Percentiles rank a stretch among this genome's conserved stretches.
These are phyloP conservation scores for Diaphora mendica DNA, from an alignment of 2,888 invertebrate species.

Conservation along the genomic window DNA sequence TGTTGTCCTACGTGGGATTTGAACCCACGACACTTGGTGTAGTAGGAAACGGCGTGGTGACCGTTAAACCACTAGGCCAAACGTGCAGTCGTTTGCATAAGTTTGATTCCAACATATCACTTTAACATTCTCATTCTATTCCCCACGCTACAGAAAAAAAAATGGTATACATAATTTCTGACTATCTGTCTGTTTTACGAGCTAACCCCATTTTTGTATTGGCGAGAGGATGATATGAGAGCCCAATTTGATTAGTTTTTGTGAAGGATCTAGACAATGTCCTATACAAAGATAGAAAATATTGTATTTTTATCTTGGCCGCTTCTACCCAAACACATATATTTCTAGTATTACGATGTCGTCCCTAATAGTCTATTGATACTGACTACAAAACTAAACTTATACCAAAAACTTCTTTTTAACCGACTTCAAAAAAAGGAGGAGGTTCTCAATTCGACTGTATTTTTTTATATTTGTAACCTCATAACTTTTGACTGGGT, in stretches of 20 bases:
- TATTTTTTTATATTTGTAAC: no score
- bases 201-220: conserved; percentile 10
- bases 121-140: not conserved
- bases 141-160: no score
- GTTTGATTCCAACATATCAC: not conserved
- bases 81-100: not conserved
- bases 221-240: not conserved
- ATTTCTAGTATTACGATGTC: not conserved
- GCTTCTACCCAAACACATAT: not conserved
- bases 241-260: conserved; percentile 4
- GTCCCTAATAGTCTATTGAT: no score
- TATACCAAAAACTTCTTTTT: no score
- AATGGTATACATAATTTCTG: not conserved
- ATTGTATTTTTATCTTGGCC: not conserved
- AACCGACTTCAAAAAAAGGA: no score
- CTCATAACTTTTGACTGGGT: no score
- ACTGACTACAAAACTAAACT: not conserved
- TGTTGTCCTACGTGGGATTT: no score
- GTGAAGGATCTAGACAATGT: not conserved
- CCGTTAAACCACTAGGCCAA: no score
- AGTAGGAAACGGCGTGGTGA: no score
- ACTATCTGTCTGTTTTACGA: not conserved
- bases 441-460: no score
- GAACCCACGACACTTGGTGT: no score
- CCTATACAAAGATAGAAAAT: not conserved